Conservation (phyloP, 2,888 invertebrate species). For the Drosophila algonquin region DNA sequence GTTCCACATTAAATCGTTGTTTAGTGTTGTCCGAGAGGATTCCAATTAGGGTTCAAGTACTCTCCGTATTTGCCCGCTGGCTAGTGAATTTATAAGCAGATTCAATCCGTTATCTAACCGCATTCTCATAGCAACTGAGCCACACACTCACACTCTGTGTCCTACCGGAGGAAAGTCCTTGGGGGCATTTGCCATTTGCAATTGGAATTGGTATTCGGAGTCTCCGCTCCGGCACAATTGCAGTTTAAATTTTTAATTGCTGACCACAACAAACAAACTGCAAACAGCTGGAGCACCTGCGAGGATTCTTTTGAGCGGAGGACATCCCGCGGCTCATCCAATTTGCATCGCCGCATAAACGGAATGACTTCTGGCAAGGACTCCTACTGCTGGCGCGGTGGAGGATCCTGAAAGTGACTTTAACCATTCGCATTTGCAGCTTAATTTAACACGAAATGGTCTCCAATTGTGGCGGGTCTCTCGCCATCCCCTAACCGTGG, state of each 20-base stretch:
- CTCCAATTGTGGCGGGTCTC: background rate
- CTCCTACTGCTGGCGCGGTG: no score
- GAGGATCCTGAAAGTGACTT: background rate
- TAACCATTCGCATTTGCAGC: conserved; percentile 3
- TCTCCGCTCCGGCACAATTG: background rate
- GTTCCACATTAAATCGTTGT: background rate
- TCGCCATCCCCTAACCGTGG: background rate
- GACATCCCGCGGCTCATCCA: conserved; percentile 18
- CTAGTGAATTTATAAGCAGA: conserved; percentile 4
- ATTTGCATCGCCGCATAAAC: conserved; percentile 15
- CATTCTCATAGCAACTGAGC: conserved; percentile 30
- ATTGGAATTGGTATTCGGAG: conserved; percentile 9
- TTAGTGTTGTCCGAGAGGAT: background rate
- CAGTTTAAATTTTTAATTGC: conserved; percentile 47
- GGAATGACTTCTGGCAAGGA: background rate
- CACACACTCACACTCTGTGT: background rate
- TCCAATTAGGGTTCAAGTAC: background rate
- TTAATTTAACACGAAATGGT: conserved; percentile 19
- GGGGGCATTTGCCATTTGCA: conserved; percentile 19
- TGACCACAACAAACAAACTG: conserved; percentile 30
- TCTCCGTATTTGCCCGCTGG: background rate
- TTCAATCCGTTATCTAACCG: conserved; percentile 29
- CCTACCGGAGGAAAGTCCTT: background rate
- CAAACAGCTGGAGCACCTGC: background rate
- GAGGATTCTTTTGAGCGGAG: conserved; percentile 2